Base-by-base conservation (phyloP, 2,888 invertebrate species). In the Adelognathus sp. region DNA sequence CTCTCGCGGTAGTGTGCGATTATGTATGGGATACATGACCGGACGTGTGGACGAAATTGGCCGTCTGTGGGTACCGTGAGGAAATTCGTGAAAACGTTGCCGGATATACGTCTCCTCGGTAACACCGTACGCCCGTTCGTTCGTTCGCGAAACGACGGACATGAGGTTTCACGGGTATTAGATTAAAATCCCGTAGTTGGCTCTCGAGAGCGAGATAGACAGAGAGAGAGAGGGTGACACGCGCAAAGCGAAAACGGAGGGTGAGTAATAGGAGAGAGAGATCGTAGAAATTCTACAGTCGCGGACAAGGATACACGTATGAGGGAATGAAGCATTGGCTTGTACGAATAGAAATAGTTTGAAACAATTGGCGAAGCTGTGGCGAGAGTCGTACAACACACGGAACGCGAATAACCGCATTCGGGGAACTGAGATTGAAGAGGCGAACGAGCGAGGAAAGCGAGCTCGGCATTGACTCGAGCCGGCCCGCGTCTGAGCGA, bases 111-210 rank as follows among this genome's bases (percentile, higher is more conserved):
- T 69, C 50, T 14, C 61, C 16, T 31, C 6, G 14, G n/a, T n/a
- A n/a, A n/a, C n/a, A n/a, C 29, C 14, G 44, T 50, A 54, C 69
- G 54, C 11, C 50, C 41, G 27, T 33, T n/a, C 46, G 21, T 54
- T 67, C 36, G 24, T 63, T 63, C 56, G 41, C 16, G 69, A 50
- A 78, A 78, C 56, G 69, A 58, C 77, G 69, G 69, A 69, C 67
- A 73, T 50, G 72, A 69, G 69, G 73, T 69, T 78, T 73, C 73
- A 78, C 77, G 69, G 61, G 61, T 72, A 77, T 77, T 77, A 73
- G 77, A 77, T 77, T 77, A 77, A 77, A 77, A 67, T 77, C 73
- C 64, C 58, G 50, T 70, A 31, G 36, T 9, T 21, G 58, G 39
- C 21, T 21, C 46, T 46, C 44, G 44, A 31, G 27, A 16, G 41